Evolutionary conservation across 1,140 invertebrate species (phyloP).

Genomic region (Aethina tumida): DNA sequence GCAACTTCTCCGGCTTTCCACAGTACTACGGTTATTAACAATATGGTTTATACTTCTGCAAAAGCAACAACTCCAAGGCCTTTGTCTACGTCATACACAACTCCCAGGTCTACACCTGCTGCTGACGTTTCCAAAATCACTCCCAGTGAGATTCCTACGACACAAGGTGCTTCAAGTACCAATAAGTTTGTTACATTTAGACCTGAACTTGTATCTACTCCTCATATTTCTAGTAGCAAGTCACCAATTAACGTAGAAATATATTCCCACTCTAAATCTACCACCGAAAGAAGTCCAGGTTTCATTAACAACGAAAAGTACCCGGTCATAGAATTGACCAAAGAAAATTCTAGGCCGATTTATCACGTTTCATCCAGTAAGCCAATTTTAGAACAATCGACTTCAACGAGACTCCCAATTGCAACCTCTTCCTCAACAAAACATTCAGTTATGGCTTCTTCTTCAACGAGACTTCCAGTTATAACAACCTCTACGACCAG

Average conservation of each 20-base stretch:
- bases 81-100: constrained; percentile 22
- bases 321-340: neutral
- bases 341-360: neutral
- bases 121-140: neutral
- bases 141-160: too few relatives aligned
- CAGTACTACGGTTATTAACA: constrained; percentile 13
- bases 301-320: constrained; percentile 1
- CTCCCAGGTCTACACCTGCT: constrained; percentile 5
- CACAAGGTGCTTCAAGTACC: too few relatives aligned
- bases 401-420: too few relatives aligned
- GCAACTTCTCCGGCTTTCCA: constrained; percentile 8
- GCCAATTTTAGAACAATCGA: too few relatives aligned
- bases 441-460: neutral
- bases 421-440: too few relatives aligned
- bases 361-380: neutral
- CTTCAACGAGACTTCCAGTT: neutral
- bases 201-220: too few relatives aligned
- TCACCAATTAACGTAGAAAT: constrained; percentile 19
- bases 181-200: too few relatives aligned
- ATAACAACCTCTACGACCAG: neutral
- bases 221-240: constrained; percentile 3
- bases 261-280: constrained; percentile 16
- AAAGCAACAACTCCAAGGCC: constrained; percentile 10
- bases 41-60: constrained; percentile 8
- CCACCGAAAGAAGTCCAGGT: constrained; percentile 8